Base-by-base conservation (phyloP, 2,888 invertebrate genomes). In the Ormyrus pomaceus region DNA sequence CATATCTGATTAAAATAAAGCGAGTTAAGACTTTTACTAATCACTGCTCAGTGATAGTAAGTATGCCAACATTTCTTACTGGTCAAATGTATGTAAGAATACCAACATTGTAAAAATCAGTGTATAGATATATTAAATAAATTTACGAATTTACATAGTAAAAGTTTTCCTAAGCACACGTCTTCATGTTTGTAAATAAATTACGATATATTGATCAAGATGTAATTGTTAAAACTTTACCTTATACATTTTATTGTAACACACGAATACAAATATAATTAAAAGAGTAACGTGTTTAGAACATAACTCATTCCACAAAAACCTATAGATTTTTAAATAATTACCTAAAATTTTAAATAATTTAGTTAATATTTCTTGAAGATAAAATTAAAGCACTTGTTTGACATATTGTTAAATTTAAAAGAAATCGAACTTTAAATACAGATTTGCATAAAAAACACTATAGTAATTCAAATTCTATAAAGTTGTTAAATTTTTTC, bases 171-270 rank as follows among this genome's bases (percentile, higher is more conserved):
- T 51, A 56, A 56, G 19, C 55, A 51, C 10, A 50, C 45, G 34
- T 73, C 68, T 62, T 76, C 55, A 50, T 58, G 62, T 68, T 76
- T 80, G 75, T 77, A 74, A 81, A 74, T 77, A 77, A 6, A 48
- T 58, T 13, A 53, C 48, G 34, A 34, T 34, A 34, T 34, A 34
- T 34, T 34, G 34, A 34, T 34, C 58, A 68, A 61, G 10, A 19
- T 62, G 34, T 58, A 56, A 10, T 46, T 19, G 55, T 45, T 19
- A n/a, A 53, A 34, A 53, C 46, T 66, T 51, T 50, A n/a, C 34
- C 34, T 62, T 4, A 61, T 34, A 5, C n/a, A 70, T 34, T 61
- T 64, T 53, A 45, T 34, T 3, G 34, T 48, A 70, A 50, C 9
- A 9, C 62, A 53, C 13, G 34, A 19, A 48, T 50, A 34, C 5